phyloP scores from a whole-genome alignment of 2,888 invertebrate species.

The Nemotelus pantherinus region DNA sequence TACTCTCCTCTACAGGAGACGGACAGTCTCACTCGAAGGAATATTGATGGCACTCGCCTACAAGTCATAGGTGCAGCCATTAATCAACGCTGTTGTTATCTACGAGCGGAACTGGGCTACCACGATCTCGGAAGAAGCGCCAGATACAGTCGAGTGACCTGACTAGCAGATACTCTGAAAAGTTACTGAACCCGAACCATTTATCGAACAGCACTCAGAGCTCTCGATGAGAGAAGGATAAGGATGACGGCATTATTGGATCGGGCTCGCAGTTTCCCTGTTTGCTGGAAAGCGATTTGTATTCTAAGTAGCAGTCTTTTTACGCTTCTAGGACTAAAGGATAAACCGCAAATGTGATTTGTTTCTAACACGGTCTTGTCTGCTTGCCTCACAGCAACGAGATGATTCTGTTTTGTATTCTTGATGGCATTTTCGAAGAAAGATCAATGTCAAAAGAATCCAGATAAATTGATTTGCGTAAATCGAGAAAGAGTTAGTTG shows the following conservation, averaged over 20 bases:
- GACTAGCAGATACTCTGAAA: not conserved
- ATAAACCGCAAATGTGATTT: not conserved
- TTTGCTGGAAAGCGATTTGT: slow-evolving; percentile 21
- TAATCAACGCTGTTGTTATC: slow-evolving; percentile 40
- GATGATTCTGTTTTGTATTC: not conserved
- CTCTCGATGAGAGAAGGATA: too few species aligned
- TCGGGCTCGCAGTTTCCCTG: not conserved
- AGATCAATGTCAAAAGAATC: too few species aligned
- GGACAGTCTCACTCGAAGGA: not conserved
- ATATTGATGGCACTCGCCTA: slow-evolving; percentile 38
- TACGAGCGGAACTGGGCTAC: not conserved
- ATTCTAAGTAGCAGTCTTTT: slow-evolving; percentile 1
- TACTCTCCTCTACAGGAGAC: not conserved
- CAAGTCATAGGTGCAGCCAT: slow-evolving; percentile 27
- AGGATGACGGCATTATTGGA: too few species aligned
- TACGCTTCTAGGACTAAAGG: not conserved
- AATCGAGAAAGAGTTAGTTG: too few species aligned
- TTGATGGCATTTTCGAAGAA: not conserved
- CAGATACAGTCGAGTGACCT: not conserved
- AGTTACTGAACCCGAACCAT: slow-evolving; percentile 21
- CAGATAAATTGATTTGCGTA: too few species aligned
- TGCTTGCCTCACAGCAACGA: not conserved
- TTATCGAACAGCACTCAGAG: slow-evolving; percentile 2
- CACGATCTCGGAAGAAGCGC: slow-evolving; percentile 10
- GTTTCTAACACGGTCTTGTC: not conserved